phyloP scores from a whole-genome alignment of 2,113 vertebrate genomes.

The Ranitomeya variabilis region DNA sequence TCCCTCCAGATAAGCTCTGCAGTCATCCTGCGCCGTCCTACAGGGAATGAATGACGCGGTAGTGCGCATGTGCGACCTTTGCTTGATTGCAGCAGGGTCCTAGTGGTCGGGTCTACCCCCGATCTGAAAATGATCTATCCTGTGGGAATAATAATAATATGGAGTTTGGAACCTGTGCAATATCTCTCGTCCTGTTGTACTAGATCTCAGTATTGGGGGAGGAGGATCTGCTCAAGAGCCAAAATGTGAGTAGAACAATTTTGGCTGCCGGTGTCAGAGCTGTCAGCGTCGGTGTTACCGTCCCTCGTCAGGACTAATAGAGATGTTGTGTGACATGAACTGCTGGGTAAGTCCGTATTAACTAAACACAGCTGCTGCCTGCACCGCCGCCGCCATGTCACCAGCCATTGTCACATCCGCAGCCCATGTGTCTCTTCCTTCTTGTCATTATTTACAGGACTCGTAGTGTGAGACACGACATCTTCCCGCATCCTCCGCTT shows the following conservation, averaged over 20 bases:
- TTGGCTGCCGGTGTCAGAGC: neutral
- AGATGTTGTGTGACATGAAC: neutral
- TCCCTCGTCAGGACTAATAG: neutral
- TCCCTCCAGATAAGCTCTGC: too few relatives aligned
- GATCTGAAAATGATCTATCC: too few relatives aligned
- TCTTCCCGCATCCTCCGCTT: neutral
- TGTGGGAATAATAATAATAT: too few relatives aligned
- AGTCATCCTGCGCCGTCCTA: too few relatives aligned
- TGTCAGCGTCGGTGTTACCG: neutral
- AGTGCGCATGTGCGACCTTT: too few relatives aligned
- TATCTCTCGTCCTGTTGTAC: too few relatives aligned
- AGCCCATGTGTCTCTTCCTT: constrained; percentile 23
- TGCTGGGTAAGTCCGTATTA: neutral
- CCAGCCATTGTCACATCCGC: neutral
- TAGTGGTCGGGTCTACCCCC: too few relatives aligned
- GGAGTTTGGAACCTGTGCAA: too few relatives aligned
- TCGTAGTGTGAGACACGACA: neutral
- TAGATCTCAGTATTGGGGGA: neutral
- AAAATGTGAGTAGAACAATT: neutral
- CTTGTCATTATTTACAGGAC: constrained; percentile 31
- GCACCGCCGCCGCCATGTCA: neutral
- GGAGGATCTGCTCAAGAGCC: neutral
- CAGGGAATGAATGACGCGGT: too few relatives aligned
- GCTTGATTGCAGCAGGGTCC: too few relatives aligned
- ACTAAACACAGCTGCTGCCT: neutral